These are phyloP conservation scores for Poeciliopsis retropinna DNA, from an alignment of 2,113 vertebrate species.

Conservation along the genomic window DNA sequence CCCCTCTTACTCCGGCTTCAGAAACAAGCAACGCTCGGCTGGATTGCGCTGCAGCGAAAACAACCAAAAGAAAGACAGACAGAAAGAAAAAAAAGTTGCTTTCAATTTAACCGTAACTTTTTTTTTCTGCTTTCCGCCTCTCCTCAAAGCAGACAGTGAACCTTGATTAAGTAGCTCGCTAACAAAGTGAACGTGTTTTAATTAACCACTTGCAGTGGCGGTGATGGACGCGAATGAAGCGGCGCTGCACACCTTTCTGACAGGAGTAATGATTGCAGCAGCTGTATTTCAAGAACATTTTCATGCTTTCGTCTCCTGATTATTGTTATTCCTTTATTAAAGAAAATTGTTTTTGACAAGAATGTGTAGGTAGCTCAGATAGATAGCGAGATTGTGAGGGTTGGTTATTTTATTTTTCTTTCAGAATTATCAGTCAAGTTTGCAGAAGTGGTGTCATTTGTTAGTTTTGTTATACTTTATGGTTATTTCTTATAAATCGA, in stretches of 20 bases:
- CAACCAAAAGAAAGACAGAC: neutral
- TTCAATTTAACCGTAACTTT: slow-evolving; percentile 32
- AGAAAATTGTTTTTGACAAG: neutral
- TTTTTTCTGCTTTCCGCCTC: neutral
- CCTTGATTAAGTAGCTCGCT: slow-evolving; percentile 2
- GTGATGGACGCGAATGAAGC: slow-evolving; percentile 8
- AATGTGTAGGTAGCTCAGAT: too few relatives aligned
- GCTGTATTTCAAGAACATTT: neutral
- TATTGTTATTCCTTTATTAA: neutral
- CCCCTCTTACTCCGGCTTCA: slow-evolving; percentile 5
- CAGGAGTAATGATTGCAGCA: slow-evolving; percentile 3
- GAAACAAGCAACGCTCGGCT: slow-evolving; percentile 31
- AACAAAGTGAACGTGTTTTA: slow-evolving; percentile 1
- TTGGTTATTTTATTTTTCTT: neutral
- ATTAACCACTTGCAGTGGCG: slow-evolving; percentile 5
- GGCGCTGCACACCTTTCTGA: slow-evolving; percentile 12
- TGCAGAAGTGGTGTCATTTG: neutral
- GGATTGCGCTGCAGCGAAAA: slow-evolving; percentile 32
- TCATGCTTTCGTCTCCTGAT: neutral
- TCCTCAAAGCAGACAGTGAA: neutral
- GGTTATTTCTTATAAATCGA: neutral
- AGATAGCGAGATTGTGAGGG: neutral
- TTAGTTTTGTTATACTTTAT: neutral
- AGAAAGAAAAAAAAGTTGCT: slow-evolving; percentile 50
- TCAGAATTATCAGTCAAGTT: too few relatives aligned